Evolutionary conservation across 1,140 invertebrate species (phyloP).

Genomic region (Saccostrea cuccullata): DNA sequence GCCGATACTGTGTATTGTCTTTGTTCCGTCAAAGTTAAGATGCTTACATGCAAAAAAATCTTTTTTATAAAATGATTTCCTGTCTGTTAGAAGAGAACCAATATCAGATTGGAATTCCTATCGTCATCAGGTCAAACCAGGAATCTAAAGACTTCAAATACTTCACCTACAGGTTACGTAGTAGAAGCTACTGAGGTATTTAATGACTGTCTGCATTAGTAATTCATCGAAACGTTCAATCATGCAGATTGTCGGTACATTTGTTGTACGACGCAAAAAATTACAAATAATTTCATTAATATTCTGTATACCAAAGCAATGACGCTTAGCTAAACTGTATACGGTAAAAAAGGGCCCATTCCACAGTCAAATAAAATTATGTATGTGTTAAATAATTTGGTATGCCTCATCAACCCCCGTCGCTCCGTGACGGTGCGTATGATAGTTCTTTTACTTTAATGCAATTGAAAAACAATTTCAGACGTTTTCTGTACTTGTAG

Average conservation of each 20-base stretch:
- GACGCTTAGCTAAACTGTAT: background rate
- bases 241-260: no score
- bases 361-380: background rate
- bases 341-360: background rate
- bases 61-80: constrained; percentile 26
- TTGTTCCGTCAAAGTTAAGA: background rate
- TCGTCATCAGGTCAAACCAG: no score
- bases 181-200: no score
- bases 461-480: background rate
- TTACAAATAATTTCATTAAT: no score
- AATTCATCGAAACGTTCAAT: no score
- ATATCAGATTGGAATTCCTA: no score
- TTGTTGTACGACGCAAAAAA: no score
- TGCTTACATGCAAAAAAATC: background rate
- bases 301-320: no score
- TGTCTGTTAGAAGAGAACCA: background rate
- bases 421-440: background rate
- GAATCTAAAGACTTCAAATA: no score
- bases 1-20: background rate
- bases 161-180: no score
- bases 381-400: background rate
- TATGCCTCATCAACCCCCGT: constrained; percentile 10
- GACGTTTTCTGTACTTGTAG: background rate
- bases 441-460: background rate
- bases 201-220: no score